Evolutionary conservation across 2,888 invertebrate species (phyloP).

Genomic region (Lycia hirtaria): DNA sequence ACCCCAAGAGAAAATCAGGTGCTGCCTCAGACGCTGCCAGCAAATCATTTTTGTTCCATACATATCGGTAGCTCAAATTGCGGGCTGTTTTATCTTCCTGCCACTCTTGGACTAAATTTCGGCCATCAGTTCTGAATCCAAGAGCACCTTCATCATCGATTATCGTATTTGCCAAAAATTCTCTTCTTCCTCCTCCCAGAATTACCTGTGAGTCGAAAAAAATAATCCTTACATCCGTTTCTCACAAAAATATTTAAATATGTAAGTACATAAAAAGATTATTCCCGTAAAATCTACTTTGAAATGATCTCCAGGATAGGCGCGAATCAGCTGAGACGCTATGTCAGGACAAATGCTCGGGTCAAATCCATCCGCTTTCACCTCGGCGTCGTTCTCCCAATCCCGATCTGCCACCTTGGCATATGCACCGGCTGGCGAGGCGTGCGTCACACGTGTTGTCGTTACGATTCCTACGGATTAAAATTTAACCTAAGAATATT

Average conservation of each 20-base stretch:
- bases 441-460: conserved; percentile 91
- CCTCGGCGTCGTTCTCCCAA: conserved; percentile 88
- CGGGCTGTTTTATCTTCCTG: conserved; percentile 65
- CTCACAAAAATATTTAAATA: too few relatives aligned
- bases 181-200: conserved; percentile 89
- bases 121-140: conserved; percentile 83
- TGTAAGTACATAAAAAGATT: too few relatives aligned
- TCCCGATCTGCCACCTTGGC: conserved; percentile 88
- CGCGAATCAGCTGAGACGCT: conserved; percentile 86
- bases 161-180: conserved; percentile 83
- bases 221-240: too few relatives aligned
- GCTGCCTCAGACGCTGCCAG: conserved; percentile 55
- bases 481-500: too few relatives aligned
- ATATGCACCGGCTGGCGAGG: conserved; percentile 89
- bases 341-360: conserved; percentile 87
- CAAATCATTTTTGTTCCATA: conserved; percentile 86
- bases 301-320: conserved; percentile 25
- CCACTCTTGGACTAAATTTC: conserved; percentile 89
- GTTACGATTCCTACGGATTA: too few relatives aligned
- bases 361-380: conserved; percentile 68
- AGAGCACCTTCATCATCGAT: conserved; percentile 77
- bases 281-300: too few relatives aligned
- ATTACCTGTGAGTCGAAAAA: conserved; percentile 73
- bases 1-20: conserved; percentile 87
- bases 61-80: conserved; percentile 72